Conservation (phyloP, 2,797 vertebrate genomes). For the Lacerta agilis region DNA sequence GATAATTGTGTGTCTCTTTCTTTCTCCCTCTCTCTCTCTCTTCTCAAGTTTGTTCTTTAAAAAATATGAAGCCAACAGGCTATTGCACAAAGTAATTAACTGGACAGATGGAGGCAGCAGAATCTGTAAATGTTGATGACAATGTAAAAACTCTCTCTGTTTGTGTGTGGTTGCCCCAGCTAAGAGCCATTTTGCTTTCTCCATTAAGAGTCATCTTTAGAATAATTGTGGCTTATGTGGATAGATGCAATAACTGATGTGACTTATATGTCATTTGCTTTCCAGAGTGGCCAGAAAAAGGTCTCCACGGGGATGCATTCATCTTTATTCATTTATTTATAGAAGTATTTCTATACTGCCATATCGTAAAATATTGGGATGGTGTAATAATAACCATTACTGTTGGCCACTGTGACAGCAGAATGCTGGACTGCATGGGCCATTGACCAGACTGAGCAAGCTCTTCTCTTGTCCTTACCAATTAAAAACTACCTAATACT, state of each 20-base stretch:
- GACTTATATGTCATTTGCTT: neutral
- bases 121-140: constrained; percentile 52
- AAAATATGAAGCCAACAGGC: constrained; percentile 51
- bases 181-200: neutral
- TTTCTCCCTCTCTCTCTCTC: neutral
- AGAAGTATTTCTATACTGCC: too few relatives aligned
- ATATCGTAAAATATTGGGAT: too few relatives aligned
- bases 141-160: constrained; percentile 25
- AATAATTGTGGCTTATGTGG: constrained; percentile 23
- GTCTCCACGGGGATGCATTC: neutral
- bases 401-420: too few relatives aligned
- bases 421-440: too few relatives aligned
- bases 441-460: too few relatives aligned
- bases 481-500: too few relatives aligned
- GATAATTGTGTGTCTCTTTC: constrained; percentile 62
- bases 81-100: constrained; percentile 69
- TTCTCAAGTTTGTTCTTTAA: neutral
- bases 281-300: neutral
- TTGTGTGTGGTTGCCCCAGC: neutral
- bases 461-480: too few relatives aligned
- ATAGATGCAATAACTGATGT: neutral
- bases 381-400: too few relatives aligned
- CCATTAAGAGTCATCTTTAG: constrained; percentile 14
- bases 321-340: too few relatives aligned
- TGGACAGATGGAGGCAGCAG: constrained; percentile 62